Base-by-base conservation (phyloP, 2,888 invertebrate genomes). In the Andricus curvator region DNA sequence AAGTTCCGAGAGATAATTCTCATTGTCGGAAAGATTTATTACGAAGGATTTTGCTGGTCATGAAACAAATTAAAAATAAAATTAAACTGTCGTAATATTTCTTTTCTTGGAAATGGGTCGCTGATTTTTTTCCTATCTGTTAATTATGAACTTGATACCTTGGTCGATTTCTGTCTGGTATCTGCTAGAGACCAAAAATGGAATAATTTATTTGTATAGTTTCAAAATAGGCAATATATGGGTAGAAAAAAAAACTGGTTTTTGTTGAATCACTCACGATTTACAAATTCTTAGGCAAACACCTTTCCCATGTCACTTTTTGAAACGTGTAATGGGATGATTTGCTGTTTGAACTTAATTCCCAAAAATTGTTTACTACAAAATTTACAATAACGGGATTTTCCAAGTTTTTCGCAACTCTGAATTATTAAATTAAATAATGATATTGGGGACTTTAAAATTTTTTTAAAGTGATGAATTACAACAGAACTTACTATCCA, bases 251-350 rank as follows among this genome's bases (percentile, higher is more conserved):
- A 20, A 29, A 74, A 74, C 56, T 51, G 56, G 70, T 74, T 74
- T 74, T 51, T 74, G 70, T 20, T 74, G 25, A 74, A 20, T 74
- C 56, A 51, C 51, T 51, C 51, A 51, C 20, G 17, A 17, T 56
- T 56, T 56, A 56, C 44, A 4, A 44, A 44, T 13, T 13, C 44
- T 44, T 44, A 44, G 4, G n/a, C n/a, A 56, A 56, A 2, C n/a
- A 8, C n/a, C 20, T 56, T 56, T 56, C 9, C n/a, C 2, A 3
- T 70, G 15, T 25, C 13, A 1, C 6, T 37, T 37, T 5, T 37
- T 37, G 5, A 37, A 37, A 5, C 37, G 5, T 37, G 25, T 25
- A 1, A 25, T 37, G 6, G 6, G 6, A 37, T 37, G 37, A 37
- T 37, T 37, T 37, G 37, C 37, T 0, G 37, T 37, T 37, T 37